Evolutionary conservation across 2,888 invertebrate genomes (phyloP).

Genomic region (Subacronicta megacephala): DNA sequence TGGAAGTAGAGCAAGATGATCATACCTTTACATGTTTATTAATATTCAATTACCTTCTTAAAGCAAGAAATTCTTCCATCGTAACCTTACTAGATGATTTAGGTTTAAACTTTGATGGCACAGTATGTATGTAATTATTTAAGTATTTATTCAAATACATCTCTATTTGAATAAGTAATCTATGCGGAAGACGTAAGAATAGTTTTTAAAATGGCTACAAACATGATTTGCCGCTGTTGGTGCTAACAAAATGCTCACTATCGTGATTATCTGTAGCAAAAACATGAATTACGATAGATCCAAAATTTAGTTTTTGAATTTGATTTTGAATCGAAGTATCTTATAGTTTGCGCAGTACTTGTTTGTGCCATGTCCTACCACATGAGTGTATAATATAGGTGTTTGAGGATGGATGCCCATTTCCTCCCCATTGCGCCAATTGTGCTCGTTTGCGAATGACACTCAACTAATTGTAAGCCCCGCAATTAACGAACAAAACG

Average conservation of each 20-base stretch:
- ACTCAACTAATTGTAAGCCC: constrained; percentile 83
- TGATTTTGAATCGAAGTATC: no score
- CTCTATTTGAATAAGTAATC: constrained; percentile 3
- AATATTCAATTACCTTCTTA: not conserved
- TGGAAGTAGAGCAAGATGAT: no score
- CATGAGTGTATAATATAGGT: constrained; percentile 60
- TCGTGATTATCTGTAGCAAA: constrained; percentile 14
- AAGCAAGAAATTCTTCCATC: not conserved
- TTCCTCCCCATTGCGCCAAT: constrained; percentile 87
- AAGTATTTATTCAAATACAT: constrained; percentile 28
- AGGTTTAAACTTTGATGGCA: constrained; percentile 16
- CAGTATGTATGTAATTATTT: constrained; percentile 11
- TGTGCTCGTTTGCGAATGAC: constrained; percentile 82
- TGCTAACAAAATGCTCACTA: constrained; percentile 32
- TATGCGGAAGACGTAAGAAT: not conserved
- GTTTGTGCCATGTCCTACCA: constrained; percentile 22
- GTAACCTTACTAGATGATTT: not conserved
- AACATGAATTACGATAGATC: constrained; percentile 5
- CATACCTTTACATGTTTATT: no score
- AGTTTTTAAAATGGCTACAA: constrained; percentile 22
- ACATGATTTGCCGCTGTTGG: constrained; percentile 25
- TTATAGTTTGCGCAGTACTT: constrained; percentile 15
- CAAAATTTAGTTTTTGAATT: no score
- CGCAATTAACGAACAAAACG: constrained; percentile 77
- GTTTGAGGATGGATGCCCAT: constrained; percentile 78